phyloP scores from a whole-genome alignment of 2,888 invertebrate genomes.

The Amblyteles armatorius region DNA sequence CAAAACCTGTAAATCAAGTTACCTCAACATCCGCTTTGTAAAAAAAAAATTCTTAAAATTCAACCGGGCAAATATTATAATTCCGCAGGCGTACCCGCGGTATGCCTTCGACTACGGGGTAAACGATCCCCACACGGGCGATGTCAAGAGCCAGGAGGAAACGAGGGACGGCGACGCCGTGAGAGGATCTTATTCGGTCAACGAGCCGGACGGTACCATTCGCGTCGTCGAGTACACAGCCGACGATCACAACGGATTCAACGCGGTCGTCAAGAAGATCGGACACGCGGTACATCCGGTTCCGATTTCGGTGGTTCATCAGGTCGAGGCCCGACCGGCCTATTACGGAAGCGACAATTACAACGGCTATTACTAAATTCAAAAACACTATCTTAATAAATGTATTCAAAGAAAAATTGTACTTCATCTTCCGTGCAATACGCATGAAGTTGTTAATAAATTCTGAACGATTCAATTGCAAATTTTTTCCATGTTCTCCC shows the following conservation, averaged over 20 bases:
- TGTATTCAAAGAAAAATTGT: background rate
- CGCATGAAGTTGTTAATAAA: slow-evolving; percentile 25
- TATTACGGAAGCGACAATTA: slow-evolving; percentile 53
- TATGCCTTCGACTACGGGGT: slow-evolving; percentile 80
- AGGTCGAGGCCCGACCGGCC: slow-evolving; percentile 38
- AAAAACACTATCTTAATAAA: background rate
- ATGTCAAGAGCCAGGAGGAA: slow-evolving; percentile 80
- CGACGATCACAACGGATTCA: slow-evolving; percentile 80
- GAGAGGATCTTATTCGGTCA: slow-evolving; percentile 78
- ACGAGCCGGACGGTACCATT: slow-evolving; percentile 80
- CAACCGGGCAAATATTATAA: slow-evolving; percentile 4
- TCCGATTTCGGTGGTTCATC: slow-evolving; percentile 52
- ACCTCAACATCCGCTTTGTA: background rate
- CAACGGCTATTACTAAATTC: slow-evolving; percentile 48
- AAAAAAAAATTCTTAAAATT: slow-evolving; percentile 6
- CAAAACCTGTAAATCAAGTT: background rate
- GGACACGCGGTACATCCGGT: slow-evolving; percentile 77
- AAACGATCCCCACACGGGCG: slow-evolving; percentile 79
- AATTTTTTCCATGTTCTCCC: background rate
- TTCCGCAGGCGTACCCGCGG: slow-evolving; percentile 76
- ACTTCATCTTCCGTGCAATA: background rate
- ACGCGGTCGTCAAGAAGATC: slow-evolving; percentile 80
- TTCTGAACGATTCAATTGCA: slow-evolving; percentile 23
- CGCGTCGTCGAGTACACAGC: slow-evolving; percentile 80
- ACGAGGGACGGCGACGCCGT: slow-evolving; percentile 79